Percentiles rank a stretch among this genome's conserved stretches.
Conservation (phyloP, 2,888 invertebrate species). For the Eulithis testata region DNA sequence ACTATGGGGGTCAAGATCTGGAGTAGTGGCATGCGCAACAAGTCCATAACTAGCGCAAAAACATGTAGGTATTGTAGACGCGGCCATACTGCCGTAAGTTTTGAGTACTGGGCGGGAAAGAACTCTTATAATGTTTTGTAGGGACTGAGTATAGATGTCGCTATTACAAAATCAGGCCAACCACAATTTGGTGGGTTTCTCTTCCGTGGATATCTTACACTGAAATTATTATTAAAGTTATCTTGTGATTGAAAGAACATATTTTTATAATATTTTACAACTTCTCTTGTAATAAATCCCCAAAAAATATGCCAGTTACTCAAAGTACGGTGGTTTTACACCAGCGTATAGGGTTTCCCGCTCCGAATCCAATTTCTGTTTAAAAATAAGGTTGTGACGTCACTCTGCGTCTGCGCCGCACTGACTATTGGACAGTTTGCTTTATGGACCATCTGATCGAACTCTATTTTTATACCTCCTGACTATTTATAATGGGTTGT, state of each 20-base stretch:
- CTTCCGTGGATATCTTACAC: background rate
- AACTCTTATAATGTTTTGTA: background rate
- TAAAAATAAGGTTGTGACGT: conserved; percentile 68
- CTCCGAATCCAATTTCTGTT: conserved; percentile 38
- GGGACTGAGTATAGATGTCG: background rate
- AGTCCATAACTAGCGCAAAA: conserved; percentile 5
- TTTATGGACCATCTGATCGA: conserved; percentile 70
- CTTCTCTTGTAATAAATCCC: background rate
- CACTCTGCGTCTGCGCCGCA: conserved; percentile 64
- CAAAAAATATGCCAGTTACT: too few relatives aligned
- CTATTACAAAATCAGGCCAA: background rate
- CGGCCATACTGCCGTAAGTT: background rate
- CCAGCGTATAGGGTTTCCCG: conserved; percentile 71
- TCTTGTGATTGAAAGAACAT: background rate
- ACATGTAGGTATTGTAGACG: background rate
- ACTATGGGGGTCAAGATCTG: conserved; percentile 70
- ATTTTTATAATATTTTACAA: background rate
- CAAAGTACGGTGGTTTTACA: background rate
- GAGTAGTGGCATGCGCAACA: conserved; percentile 21
- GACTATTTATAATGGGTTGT: conserved; percentile 53
- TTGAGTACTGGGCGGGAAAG: background rate
- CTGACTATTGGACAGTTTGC: conserved; percentile 72
- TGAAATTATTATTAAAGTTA: background rate
- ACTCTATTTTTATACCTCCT: conserved; percentile 54
- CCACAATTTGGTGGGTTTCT: background rate